phyloP scores from a whole-genome alignment of 2,113 vertebrate species.

The Mormyrus lacerda region DNA sequence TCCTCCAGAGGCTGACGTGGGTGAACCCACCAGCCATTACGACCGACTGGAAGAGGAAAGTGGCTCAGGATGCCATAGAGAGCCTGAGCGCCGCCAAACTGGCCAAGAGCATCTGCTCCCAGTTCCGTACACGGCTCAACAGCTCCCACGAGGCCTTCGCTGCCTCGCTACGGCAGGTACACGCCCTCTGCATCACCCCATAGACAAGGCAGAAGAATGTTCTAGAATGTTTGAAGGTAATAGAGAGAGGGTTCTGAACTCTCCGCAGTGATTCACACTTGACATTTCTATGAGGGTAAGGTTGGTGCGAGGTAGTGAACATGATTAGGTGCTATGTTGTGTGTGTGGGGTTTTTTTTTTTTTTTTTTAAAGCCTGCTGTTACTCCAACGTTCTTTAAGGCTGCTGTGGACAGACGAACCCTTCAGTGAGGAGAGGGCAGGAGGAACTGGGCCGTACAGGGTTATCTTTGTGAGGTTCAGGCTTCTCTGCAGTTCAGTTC shows the following conservation, averaged over 20 bases:
- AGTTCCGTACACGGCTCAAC: slow-evolving; percentile 89
- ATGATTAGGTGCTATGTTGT: neutral
- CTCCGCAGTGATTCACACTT: neutral
- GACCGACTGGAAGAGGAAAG: slow-evolving; percentile 90
- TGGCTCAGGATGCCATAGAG: slow-evolving; percentile 96
- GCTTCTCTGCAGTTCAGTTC: neutral
- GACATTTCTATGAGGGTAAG: neutral
- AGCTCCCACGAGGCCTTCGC: slow-evolving; percentile 95
- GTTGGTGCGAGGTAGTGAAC: neutral
- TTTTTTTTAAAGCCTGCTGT: neutral
- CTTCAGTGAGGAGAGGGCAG: neutral
- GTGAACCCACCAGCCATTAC: slow-evolving; percentile 87
- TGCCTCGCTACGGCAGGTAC: slow-evolving; percentile 86
- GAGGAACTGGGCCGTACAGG: neutral
- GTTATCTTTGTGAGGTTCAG: neutral
- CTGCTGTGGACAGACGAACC: neutral
- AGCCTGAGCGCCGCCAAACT: slow-evolving; percentile 93
- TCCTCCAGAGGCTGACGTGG: slow-evolving; percentile 87
- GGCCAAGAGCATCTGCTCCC: slow-evolving; percentile 94
- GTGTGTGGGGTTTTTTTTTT: neutral
- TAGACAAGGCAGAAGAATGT: neutral
- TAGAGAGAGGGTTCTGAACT: neutral
- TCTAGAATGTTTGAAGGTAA: neutral
- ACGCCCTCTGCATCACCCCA: neutral
- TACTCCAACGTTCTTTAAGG: neutral